Evolutionary conservation across 2,888 invertebrate species (phyloP).

Genomic region (Carabus problematicus): DNA sequence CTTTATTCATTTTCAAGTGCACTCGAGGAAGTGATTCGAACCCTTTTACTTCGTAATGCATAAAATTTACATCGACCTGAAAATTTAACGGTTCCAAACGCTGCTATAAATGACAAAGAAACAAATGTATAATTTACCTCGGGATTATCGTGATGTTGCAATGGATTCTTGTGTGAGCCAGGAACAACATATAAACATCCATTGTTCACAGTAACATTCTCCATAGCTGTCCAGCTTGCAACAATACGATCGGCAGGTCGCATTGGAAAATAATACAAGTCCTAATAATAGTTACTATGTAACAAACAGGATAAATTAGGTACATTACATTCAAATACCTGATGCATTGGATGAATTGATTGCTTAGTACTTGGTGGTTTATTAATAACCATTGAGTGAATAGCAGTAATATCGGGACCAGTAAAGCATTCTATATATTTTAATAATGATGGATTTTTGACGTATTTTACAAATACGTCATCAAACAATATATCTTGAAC

Average conservation of each 20-base stretch:
- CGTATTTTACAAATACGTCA: no score
- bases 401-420: constrained; percentile 75
- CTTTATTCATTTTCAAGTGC: constrained; percentile 79
- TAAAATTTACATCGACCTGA: constrained; percentile 68
- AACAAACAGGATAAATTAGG: constrained; percentile 67
- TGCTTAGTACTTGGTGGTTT: constrained; percentile 81
- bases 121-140: no score
- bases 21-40: constrained; percentile 65
- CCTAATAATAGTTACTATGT: constrained; percentile 66
- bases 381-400: constrained; percentile 90
- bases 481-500: no score
- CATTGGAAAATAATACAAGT: constrained; percentile 87
- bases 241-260: constrained; percentile 80
- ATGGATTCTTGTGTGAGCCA: constrained; percentile 68
- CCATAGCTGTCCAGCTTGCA: constrained; percentile 89
- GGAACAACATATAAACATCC: constrained; percentile 87
- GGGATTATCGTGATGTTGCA: constrained; percentile 19
- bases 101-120: no score
- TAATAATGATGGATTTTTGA: no score
- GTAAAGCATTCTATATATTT: no score
- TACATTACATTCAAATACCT: constrained; percentile 73
- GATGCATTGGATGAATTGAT: no score
- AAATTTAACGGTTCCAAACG: no score
- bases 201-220: constrained; percentile 74
- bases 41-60: constrained; percentile 80